phyloP scores from a whole-genome alignment of 2,888 invertebrate species.

The Chromoteleia sp. region DNA sequence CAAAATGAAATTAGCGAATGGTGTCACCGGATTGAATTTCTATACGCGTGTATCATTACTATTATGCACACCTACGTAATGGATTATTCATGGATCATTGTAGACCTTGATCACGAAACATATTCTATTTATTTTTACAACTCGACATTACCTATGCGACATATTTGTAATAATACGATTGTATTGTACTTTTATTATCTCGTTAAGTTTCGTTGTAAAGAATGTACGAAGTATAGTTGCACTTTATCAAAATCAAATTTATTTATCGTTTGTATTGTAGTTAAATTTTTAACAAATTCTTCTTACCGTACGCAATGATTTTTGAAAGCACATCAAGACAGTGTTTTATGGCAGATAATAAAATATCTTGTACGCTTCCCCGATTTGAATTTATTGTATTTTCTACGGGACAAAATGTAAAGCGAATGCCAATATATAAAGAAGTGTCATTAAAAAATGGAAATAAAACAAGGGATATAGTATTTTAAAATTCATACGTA shows the following conservation, averaged over 20 bases:
- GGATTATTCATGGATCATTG: constrained; percentile 59
- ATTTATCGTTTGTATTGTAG: too few species aligned
- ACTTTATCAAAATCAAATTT: too few species aligned
- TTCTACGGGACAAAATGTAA: constrained; percentile 37
- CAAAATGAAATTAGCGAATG: constrained; percentile 38
- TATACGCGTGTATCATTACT: constrained; percentile 62
- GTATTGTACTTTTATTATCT: too few species aligned
- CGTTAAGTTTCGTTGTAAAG: too few species aligned
- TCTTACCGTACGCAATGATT: too few species aligned
- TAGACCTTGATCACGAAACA: constrained; percentile 40
- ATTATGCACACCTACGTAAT: constrained; percentile 51
- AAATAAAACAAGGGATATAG: constrained; percentile 26
- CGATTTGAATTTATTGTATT: constrained; percentile 39
- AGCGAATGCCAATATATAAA: constrained; percentile 31
- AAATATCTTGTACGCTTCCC: constrained; percentile 20
- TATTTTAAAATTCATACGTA: constrained; percentile 57
- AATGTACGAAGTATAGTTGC: too few species aligned
- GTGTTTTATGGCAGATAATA: too few species aligned
- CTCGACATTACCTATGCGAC: not conserved
- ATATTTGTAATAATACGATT: too few species aligned
- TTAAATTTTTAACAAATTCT: too few species aligned
- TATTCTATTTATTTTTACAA: constrained; percentile 11
- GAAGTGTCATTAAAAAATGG: constrained; percentile 41
- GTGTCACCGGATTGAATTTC: constrained; percentile 57
- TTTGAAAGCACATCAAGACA: too few species aligned